Base-by-base conservation (phyloP, 2,113 vertebrate genomes). In the Pseudorhombus dupliciocellatus region DNA sequence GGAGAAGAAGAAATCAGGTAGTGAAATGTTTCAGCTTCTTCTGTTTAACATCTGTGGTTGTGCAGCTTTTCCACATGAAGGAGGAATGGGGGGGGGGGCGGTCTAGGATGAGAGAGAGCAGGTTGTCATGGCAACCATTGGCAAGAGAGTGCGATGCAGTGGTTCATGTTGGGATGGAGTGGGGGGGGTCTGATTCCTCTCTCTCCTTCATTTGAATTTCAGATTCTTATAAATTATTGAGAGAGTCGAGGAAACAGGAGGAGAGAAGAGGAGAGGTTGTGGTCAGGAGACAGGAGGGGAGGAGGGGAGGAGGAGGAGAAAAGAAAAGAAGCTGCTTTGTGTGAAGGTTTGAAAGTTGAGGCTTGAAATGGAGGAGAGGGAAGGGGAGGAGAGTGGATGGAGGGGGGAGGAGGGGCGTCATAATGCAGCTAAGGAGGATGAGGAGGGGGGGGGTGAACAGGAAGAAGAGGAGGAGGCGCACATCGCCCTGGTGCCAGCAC, bases 201-300 rank as follows among this genome's bases (percentile, higher is more conserved):
- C 30, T 40, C 24, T 24, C 21, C 7, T 46, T 74, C 50, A 72
- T 80, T 63, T 77, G 46, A 84, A 80, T 80, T 80, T 89, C 84
- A 88, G 76, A 78, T 77, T 24, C 59, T 64, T 58, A 40, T 87
- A 20, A 84, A 87, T 87, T 63, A 87, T 87, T 80, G 28, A 84
- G 59, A 50, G 75, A 59, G 24, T 71, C 25, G 6, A 20, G 44
- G 69, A 51, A 8, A n/a, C 6, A 48, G 46, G 46, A 44, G 16
- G 42, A 44, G 42, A 44, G 16, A 37, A 37, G 34, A 12, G 11
- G 31, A n/a, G n/a, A n/a, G n/a, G n/a, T n/a, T n/a, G n/a, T n/a
- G n/a, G n/a, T n/a, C n/a, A n/a, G n/a, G n/a, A 48, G 46, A 48
- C 46, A 48, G 46, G 7, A 12, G 46, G 16, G 20, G 5, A 48